phyloP scores from a whole-genome alignment of 2,113 vertebrate species.

The Cebus imitator region DNA sequence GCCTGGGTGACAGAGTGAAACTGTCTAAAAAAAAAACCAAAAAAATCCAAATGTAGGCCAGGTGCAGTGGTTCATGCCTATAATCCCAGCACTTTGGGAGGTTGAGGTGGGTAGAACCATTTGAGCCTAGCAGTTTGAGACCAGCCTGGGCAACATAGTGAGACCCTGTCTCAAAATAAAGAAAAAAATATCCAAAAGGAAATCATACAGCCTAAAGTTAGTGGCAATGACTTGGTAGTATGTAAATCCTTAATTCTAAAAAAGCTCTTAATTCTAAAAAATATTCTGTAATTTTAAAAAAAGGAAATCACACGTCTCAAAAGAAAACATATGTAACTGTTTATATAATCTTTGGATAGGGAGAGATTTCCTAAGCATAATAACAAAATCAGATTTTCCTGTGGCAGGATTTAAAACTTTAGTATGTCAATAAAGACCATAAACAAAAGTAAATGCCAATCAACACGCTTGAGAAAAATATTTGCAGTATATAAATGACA shows the following conservation, averaged over 20 bases:
- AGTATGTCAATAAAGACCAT: slow-evolving; percentile 52
- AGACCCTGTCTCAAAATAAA: not conserved
- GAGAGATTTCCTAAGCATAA: not conserved
- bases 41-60: too few species aligned
- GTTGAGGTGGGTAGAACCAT: too few species aligned
- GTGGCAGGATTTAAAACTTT: slow-evolving; percentile 35
- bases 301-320: not conserved
- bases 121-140: not conserved
- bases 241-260: not conserved
- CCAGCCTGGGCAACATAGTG: not conserved
- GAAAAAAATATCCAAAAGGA: not conserved
- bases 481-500: slow-evolving; percentile 32
- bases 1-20: too few species aligned
- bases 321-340: not conserved
- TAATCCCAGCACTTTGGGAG: too few species aligned
- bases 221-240: too few species aligned
- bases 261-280: slow-evolving; percentile 31
- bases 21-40: too few species aligned
- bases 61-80: too few species aligned
- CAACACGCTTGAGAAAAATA: slow-evolving; percentile 48
- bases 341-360: not conserved
- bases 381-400: slow-evolving; percentile 49
- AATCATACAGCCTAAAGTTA: not conserved
- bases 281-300: not conserved
- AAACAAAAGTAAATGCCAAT: slow-evolving; percentile 69